phyloP scores from a whole-genome alignment of 2,113 vertebrate species.

The Zootoca vivipara region DNA sequence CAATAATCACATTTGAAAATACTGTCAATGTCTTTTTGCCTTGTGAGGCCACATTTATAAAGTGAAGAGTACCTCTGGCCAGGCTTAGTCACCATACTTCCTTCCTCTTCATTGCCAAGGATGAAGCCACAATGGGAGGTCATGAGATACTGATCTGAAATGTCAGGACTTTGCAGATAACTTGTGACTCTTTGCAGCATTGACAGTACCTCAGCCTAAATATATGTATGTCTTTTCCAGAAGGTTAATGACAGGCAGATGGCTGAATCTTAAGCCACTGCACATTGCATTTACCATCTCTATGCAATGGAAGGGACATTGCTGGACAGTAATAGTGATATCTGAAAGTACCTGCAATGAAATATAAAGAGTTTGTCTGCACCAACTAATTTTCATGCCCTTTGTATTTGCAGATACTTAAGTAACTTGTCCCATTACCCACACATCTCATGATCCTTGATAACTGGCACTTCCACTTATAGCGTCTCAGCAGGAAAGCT shows the following conservation, averaged over 20 bases:
- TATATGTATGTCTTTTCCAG: not conserved
- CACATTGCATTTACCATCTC: not conserved
- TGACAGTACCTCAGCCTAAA: not conserved
- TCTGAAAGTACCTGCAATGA: not conserved
- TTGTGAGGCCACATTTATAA: constrained; percentile 3
- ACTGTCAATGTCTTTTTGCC: not conserved
- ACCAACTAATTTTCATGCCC: not conserved
- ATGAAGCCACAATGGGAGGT: not conserved
- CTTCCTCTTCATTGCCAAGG: not conserved
- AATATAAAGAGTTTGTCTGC: not conserved
- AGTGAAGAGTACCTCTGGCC: not conserved
- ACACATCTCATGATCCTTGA: not conserved
- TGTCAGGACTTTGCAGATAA: not conserved
- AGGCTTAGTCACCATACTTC: not conserved
- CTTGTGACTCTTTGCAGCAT: not conserved
- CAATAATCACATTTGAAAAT: not conserved
- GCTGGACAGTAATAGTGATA: not conserved
- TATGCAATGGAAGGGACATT: not conserved
- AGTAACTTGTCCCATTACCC: not conserved
- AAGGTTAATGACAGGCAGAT: not conserved
- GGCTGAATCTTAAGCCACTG: not conserved
- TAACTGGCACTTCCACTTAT: not conserved
- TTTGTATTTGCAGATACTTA: not conserved
- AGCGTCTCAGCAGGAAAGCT: not conserved
- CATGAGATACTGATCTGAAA: not conserved